These are phyloP conservation scores for Sinhomidia bicolor DNA, from an alignment of 2,888 invertebrate species.

Conservation along the genomic window DNA sequence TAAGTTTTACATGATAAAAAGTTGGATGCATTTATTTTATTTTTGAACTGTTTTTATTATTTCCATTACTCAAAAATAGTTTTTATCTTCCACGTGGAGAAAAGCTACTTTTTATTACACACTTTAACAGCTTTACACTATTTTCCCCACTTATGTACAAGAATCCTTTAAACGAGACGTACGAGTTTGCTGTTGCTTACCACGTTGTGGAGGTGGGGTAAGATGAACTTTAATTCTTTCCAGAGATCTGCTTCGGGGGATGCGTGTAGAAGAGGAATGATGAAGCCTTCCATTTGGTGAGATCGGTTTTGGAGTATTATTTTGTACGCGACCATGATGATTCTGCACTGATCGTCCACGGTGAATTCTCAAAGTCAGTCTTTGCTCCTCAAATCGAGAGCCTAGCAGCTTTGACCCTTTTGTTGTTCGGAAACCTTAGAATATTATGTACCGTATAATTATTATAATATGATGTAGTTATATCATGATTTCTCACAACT, in stretches of 20 bases:
- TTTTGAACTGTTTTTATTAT: no score
- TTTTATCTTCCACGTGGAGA: no score
- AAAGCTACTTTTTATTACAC: no score
- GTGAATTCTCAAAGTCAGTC: constrained; percentile 95
- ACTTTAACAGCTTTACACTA: no score
- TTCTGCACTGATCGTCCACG: constrained; percentile 89
- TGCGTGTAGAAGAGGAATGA: constrained; percentile 75
- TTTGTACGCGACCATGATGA: constrained; percentile 80
- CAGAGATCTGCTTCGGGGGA: constrained; percentile 80
- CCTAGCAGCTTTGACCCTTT: constrained; percentile 85
- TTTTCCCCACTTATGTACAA: no score
- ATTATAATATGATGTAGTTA: background rate
- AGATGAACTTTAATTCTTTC: constrained; percentile 79
- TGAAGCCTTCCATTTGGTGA: constrained; percentile 76
- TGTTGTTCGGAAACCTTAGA: constrained; percentile 88
- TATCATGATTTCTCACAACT: background rate
- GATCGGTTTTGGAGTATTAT: constrained; percentile 76
- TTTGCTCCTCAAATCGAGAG: constrained; percentile 91
- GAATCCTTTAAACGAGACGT: no score
- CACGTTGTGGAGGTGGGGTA: constrained; percentile 79
- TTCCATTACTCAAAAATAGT: no score
- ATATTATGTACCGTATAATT: no score
- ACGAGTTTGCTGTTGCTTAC: no score
- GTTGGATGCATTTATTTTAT: no score
- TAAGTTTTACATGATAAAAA: no score